Evolutionary conservation across 2,797 vertebrate genomes (phyloP), one percentile per base, ranked within the genome.

Genomic region (Danio albolineatus): DNA sequence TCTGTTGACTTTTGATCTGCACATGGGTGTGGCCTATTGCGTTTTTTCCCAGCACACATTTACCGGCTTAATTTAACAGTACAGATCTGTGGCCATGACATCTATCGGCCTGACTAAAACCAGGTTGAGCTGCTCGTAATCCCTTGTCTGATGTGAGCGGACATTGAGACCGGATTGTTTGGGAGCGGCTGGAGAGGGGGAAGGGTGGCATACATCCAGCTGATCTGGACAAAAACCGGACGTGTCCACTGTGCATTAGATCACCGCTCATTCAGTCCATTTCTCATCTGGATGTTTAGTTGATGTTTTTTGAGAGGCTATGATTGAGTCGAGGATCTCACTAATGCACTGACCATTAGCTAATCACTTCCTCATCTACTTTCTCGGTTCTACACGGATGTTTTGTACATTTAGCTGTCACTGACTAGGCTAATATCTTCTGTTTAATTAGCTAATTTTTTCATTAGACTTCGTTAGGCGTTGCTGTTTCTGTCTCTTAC

Each of bases 91-190:
- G 73, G 67, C 38, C 17, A 9, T 64, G 38, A 49, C 39, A 21
- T 49, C 59, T 46, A 72, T 70, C 43, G 21, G 66, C 73, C 48
- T 36, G 59, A 53, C 36, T 78, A 51, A 67, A 65, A 84, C 64
- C 61, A 69, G 66, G 73, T 51, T 71, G 70, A 87, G 80, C 59
- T 70, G 21, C 53, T 9, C 82, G 79, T 66, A 89, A 86, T 87
- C 83, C 85, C 76, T 10, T 21, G 39, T 60, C 77, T 70, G 80
- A 82, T 79, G 43, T 59, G 69, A 81, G 44, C 53, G 21, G 59
- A 77, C 19, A 12, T 73, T 49, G 84, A 84, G 83, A 59, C 76
- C 54, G 76, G 43, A 56, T 85, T 57, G 14, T 28, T 53, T 83
- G 39, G 36, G 53, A 60, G 56, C 60, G 46, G 64, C 21, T 36